Percentiles rank a stretch among this genome's conserved stretches.
phyloP scores from a whole-genome alignment of 1,140 invertebrate species.

The Andricus grossulariae region DNA sequence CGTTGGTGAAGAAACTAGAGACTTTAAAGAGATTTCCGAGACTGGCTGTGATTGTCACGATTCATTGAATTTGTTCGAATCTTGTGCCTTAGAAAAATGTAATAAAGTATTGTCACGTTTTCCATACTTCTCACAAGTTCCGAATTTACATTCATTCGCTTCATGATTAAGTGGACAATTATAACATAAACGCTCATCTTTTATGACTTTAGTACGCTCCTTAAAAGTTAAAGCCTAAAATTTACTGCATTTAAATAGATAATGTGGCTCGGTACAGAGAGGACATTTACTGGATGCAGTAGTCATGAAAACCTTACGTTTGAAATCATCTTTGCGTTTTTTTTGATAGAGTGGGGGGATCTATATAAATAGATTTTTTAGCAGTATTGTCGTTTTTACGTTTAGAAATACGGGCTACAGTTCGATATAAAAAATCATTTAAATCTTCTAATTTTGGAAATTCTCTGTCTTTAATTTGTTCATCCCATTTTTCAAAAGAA shows the following conservation, averaged over 20 bases:
- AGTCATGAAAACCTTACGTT: background rate
- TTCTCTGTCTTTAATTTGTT: background rate
- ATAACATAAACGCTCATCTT: slow-evolving; percentile 27
- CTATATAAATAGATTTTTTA: too few species aligned
- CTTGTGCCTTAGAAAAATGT: too few species aligned
- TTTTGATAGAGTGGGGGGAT: background rate
- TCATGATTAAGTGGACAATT: slow-evolving; percentile 33
- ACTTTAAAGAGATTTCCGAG: too few species aligned
- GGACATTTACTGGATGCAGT: too few species aligned
- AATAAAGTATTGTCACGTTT: too few species aligned
- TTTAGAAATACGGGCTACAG: background rate
- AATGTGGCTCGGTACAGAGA: background rate
- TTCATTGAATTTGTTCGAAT: too few species aligned
- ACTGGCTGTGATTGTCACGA: too few species aligned
- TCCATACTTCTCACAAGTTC: too few species aligned
- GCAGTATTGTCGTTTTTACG: background rate
- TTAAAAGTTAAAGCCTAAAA: background rate
- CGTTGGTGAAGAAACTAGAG: too few species aligned
- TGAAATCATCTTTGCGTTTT: background rate
- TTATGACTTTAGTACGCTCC: background rate
- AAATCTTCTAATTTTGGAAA: background rate
- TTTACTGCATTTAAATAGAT: too few species aligned
- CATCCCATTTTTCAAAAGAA: background rate
- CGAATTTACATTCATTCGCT: background rate
- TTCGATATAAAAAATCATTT: background rate